A percentile compares a stretch with the other conserved stretches of the same genome.
These are phyloP conservation scores for Marronus borbonicus DNA, from an alignment of 2,888 invertebrate species.

Conservation along the genomic window DNA sequence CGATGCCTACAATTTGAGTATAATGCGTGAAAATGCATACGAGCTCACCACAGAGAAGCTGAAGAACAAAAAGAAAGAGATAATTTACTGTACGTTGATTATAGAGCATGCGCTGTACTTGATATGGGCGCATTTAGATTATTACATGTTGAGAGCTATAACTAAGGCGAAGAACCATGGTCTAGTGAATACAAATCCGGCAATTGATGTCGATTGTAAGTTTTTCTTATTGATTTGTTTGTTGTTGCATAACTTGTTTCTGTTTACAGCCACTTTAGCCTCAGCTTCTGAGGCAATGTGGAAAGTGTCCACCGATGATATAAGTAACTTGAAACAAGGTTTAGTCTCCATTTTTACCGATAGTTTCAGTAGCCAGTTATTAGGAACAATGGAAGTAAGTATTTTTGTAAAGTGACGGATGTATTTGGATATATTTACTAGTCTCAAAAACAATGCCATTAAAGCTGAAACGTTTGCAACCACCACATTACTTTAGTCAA, in stretches of 20 bases:
- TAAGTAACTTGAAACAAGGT: slow-evolving; percentile 80
- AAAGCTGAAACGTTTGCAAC: no score
- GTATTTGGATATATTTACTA: no score
- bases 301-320: slow-evolving; percentile 76
- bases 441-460: no score
- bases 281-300: slow-evolving; percentile 72
- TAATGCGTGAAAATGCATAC: slow-evolving; percentile 66
- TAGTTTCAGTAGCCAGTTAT: slow-evolving; percentile 82
- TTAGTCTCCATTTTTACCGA: slow-evolving; percentile 84
- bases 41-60: slow-evolving; percentile 73
- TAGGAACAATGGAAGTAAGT: slow-evolving; percentile 78
- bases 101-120: slow-evolving; percentile 82
- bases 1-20: slow-evolving; percentile 62
- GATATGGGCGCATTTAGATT: slow-evolving; percentile 84
- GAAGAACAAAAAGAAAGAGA: slow-evolving; percentile 74
- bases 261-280: slow-evolving; percentile 67
- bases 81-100: slow-evolving; percentile 77
- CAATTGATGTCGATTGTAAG: slow-evolving; percentile 63
- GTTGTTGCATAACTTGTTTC: neutral
- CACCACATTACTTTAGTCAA: no score
- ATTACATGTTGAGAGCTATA: slow-evolving; percentile 78
- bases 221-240: slow-evolving; percentile 44
- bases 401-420: neutral
- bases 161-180: slow-evolving; percentile 67
- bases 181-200: slow-evolving; percentile 54